Evolutionary conservation across 2,113 vertebrate species (phyloP).

Genomic region (Dromaius novaehollandiae): DNA sequence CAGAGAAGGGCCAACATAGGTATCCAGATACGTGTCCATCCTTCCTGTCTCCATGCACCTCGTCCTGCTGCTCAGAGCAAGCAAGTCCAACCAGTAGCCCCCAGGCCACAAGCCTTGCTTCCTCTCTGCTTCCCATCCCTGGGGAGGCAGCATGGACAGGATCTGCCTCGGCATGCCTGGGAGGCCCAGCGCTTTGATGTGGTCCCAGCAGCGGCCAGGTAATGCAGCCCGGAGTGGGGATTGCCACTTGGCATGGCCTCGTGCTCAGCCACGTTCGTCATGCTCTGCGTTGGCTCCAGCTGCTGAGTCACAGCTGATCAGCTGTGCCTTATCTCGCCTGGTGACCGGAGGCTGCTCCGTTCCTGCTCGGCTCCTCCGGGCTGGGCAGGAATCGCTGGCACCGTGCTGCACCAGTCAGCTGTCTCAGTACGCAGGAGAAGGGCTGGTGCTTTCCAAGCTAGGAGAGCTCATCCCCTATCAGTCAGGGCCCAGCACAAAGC

Average conservation of each 20-base stretch:
- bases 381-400: neutral
- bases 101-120: accelerated
- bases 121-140: neutral
- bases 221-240: neutral
- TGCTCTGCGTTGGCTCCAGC: accelerated
- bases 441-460: neutral
- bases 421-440: neutral
- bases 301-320: neutral
- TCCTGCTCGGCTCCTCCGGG: neutral
- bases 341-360: neutral
- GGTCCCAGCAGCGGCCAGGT: neutral
- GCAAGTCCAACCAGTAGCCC: neutral
- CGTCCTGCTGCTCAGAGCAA: neutral
- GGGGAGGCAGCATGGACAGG: neutral
- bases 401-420: neutral
- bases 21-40: accelerated
- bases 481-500: neutral
- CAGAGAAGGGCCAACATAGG: neutral
- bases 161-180: neutral
- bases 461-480: accelerated
- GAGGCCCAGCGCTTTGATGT: neutral
- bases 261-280: neutral
- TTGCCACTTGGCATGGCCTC: neutral
- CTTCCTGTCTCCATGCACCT: too few relatives aligned
- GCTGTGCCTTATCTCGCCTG: neutral